Evolutionary conservation across 2,888 invertebrate species (phyloP), one percentile per base, ranked within the genome.

Genomic region (Stratiomys singularior): DNA sequence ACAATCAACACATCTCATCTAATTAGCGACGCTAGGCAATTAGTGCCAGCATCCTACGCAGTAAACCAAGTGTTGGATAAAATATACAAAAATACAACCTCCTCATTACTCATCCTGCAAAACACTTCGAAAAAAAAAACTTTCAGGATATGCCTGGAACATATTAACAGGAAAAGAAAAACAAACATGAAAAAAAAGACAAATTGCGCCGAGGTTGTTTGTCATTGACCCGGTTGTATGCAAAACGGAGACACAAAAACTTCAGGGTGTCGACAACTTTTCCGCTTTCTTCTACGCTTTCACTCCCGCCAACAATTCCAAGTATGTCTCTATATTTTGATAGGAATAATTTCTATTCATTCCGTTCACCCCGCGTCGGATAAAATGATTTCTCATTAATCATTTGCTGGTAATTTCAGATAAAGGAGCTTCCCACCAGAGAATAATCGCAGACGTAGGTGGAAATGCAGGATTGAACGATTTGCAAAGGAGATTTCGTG

Each of bases 361-460:
- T 46, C 25, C 47, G 47, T 46, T 69, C 69, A 69, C 9, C 27
- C 25, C 52, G 18, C 13, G 44, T 58, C 37, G 30, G 28, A 74
- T 27, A 21, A 60, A 74, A 60, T 60, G 58, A 30, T 58, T 60
- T 74, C 30, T 30, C 74, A 74, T 74, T 60, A 74, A 74, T 74
- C 74, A 74, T 74, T 58, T 37, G 18, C 15, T 25, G 7, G 23
- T 46, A 69, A 69, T 47, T 69, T 66, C 23, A 18, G n/a, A 15
- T 18, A 18, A 21, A n/a, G 21, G 7, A 37, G 58, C 5, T 63
- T 28, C 27, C 27, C 27, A 63, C 25, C 1, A 27, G 25, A 25
- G 15, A 37, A 37, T n/a, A 37, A 37, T 25, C 37, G 15, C 28
- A 21, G 66, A 28, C 21, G 37, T 5, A 18, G 37, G 28, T 3